Base-by-base conservation (phyloP, 2,797 vertebrate species). In the Pipistrellus kuhlii region DNA sequence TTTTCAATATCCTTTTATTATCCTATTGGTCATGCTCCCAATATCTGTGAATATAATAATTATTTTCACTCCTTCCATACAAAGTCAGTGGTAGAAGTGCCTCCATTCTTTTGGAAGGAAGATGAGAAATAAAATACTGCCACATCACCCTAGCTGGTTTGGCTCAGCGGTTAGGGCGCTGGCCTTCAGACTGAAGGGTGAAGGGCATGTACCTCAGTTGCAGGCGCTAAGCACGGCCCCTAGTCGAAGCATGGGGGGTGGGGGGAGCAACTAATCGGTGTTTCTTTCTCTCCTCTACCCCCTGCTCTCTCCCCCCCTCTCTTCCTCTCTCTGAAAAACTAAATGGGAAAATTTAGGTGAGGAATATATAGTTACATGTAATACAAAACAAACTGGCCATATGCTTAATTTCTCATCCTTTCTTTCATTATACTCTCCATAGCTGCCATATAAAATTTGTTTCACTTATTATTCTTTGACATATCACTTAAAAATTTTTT, bases 61-160 rank as follows among this genome's bases (percentile, higher is more conserved):
- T 48, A 62, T 9, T 91, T 77, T 44, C 27, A 41, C 46, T 80
- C 27, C 41, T 88, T 85, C 82, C 92, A 88, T 48, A 88, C 10
- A 66, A 83, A 92, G 51, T 66, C 48, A 92, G 9, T 7, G 6
- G 21, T 53, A 14, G 27, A 57, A 80, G 2, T 51, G 6, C 11
- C 20, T 68, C 71, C 83, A 88, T 62, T 90, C 57, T 83, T 77
- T 77, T 51, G 53, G 8, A 92, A 55, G 12, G 72, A 68, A 91
- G 53, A 57, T 81, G 13, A 82, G 25, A 80, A 85, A 66, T 72
- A 75, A 77, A 94, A 92, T 46, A 85, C 2, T 27, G 23, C 25
- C 46, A 68, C 2, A 55, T 62, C 13, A 13, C 59, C 13, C 59
- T 30, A 3, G 27, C 59, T 62, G 59, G 27, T 62, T 3, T 62